Percentiles rank a stretch among this genome's conserved stretches.
Conservation (phyloP, 2,797 vertebrate species). For the Austrolebias charrua region DNA sequence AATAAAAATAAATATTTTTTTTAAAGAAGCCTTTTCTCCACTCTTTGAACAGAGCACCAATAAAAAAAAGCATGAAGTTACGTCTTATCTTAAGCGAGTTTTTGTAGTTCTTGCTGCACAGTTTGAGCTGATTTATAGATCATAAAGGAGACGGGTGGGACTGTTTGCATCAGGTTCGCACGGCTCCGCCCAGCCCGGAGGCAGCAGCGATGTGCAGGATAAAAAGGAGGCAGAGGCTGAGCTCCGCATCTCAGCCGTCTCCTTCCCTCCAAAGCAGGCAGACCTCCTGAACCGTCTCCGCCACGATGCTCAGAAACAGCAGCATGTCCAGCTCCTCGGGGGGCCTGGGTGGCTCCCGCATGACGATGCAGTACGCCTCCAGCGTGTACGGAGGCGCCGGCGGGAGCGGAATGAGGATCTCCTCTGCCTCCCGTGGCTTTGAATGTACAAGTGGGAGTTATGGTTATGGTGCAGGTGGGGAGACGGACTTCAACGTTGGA, state of each 20-base stretch:
- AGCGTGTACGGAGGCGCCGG: slow-evolving; percentile 49
- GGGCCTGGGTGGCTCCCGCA: rapidly evolving
- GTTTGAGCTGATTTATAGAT: not conserved
- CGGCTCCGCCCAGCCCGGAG: slow-evolving; percentile 23
- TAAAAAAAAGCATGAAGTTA: slow-evolving; percentile 1
- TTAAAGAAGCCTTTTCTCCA: not conserved
- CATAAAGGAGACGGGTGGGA: slow-evolving; percentile 1
- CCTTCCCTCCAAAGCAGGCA: slow-evolving; percentile 42
- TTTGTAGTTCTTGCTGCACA: not conserved
- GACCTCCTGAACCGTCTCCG: slow-evolving; percentile 41
- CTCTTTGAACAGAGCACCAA: not conserved
- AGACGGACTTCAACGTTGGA: slow-evolving; percentile 1
- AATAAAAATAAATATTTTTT: too few species aligned
- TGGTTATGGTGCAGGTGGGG: slow-evolving; percentile 35
- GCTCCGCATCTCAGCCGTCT: slow-evolving; percentile 54
- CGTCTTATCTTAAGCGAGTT: not conserved
- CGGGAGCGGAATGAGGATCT: slow-evolving; percentile 15
- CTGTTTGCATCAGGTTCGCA: slow-evolving; percentile 34
- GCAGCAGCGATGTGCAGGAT: slow-evolving; percentile 51
- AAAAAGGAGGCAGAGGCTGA: slow-evolving; percentile 56
- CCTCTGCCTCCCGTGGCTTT: slow-evolving; percentile 9
- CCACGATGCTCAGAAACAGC: not conserved
- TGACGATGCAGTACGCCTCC: slow-evolving; percentile 6
- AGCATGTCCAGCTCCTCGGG: not conserved
- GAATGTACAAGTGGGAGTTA: slow-evolving; percentile 4